Conservation (phyloP, 2,888 invertebrate genomes). For the Rotaria socialis region DNA sequence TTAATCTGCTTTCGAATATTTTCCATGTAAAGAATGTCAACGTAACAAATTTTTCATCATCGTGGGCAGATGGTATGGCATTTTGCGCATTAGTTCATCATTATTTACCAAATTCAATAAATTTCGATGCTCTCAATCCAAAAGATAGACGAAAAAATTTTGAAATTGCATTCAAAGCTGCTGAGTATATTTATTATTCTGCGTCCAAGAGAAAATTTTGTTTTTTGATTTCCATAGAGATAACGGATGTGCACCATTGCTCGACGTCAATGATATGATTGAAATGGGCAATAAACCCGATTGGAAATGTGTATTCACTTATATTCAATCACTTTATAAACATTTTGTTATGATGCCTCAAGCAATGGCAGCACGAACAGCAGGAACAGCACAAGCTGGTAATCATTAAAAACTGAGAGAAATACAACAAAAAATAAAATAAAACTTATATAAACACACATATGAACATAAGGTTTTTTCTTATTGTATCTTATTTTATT, state of each 20-base stretch:
- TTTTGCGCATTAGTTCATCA: slow-evolving; percentile 94
- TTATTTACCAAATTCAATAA: slow-evolving; percentile 88
- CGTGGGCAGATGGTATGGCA: slow-evolving; percentile 80
- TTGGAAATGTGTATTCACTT: slow-evolving; percentile 99
- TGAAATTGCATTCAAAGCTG: slow-evolving; percentile 86
- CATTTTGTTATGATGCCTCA: slow-evolving; percentile 49
- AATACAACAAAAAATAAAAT: not conserved
- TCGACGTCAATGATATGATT: slow-evolving; percentile 98
- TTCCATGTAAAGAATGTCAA: slow-evolving; percentile 59
- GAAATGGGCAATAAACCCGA: slow-evolving; percentile 85
- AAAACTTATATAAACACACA: not conserved
- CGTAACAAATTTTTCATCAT: slow-evolving; percentile 94
- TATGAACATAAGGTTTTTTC: not conserved
- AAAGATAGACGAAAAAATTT: slow-evolving; percentile 83
- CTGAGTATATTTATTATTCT: slow-evolving; percentile 68
- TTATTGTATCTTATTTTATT: not conserved
- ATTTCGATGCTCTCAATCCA: slow-evolving; percentile 77
- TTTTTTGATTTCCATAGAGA: slow-evolving; percentile 68
- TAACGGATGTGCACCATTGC: slow-evolving; percentile 89
- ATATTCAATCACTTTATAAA: slow-evolving; percentile 92
- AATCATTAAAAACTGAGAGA: not conserved
- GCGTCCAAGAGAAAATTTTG: too few relatives aligned
- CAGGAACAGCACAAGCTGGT: not conserved
- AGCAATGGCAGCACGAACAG: slow-evolving; percentile 38
- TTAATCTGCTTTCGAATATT: not conserved